A percentile compares a stretch with the other conserved stretches of the same genome.
phyloP scores from a whole-genome alignment of 2,888 invertebrate genomes.

The Cordilura impudica region DNA sequence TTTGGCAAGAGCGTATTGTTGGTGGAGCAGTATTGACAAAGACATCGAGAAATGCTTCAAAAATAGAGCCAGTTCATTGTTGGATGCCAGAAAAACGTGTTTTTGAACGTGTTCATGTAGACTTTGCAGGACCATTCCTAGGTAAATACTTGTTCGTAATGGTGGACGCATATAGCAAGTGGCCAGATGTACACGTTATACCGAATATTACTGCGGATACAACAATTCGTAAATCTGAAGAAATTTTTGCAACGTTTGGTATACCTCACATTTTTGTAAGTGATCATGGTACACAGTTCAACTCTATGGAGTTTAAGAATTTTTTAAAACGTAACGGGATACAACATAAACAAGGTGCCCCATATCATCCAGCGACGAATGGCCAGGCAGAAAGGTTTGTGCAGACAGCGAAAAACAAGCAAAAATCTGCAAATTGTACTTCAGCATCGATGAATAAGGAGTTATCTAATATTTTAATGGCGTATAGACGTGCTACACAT shows the following conservation, averaged over 20 bases:
- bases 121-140: conserved; percentile 57
- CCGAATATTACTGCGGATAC: conserved; percentile 56
- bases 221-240: conserved; percentile 51
- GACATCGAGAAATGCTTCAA: conserved; percentile 54
- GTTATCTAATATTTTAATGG: conserved; percentile 25
- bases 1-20: conserved; percentile 64
- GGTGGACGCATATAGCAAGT: conserved; percentile 61
- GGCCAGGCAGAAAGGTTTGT: conserved; percentile 35
- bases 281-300: too few relatives aligned
- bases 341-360: conserved; percentile 40
- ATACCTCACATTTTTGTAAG: too few relatives aligned
- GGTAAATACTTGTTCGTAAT: conserved; percentile 58
- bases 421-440: not conserved
- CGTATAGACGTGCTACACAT: conserved; percentile 32
- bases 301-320: too few relatives aligned
- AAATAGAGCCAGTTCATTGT: conserved; percentile 18
- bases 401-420: conserved; percentile 10
- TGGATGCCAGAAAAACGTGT: conserved; percentile 39
- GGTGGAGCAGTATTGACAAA: conserved; percentile 58
- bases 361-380: conserved; percentile 41
- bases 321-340: too few relatives aligned
- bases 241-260: conserved; percentile 59
- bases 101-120: conserved; percentile 64
- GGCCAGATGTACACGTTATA: conserved; percentile 65
- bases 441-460: not conserved